Base-by-base conservation (phyloP, 2,113 vertebrate species). In the Melanostigma gelatinosum region DNA sequence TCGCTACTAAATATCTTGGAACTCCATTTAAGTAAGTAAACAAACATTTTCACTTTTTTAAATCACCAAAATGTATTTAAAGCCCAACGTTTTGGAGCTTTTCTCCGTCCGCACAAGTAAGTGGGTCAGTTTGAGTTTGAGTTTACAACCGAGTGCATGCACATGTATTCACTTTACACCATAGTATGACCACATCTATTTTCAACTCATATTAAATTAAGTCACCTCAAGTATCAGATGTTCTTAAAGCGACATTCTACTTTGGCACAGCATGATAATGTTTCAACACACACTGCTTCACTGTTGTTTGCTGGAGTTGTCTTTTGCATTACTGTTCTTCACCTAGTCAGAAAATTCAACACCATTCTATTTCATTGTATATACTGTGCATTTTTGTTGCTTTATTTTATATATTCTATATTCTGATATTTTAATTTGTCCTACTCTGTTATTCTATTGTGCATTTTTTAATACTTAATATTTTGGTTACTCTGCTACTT, bases 141-240 rank as follows among this genome's bases (percentile, higher is more conserved):
- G 16, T 54, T 38, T n/a, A 27, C 38, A 36, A 60, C 32, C 27
- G 48, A 60, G 8, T 60, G 8, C 13, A 63, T 44, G 1, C 8
- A 75, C 3, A 44, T 48, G 8, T 20, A 61, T 55, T 61, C 20
- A 63, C 70, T 24, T 80, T 52, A 50, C 29, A 63, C 24, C 20
- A 34, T 57, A 64, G 44, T 36, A 74, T 46, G 27, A 40, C 40
- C 63, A 67, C n/a, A 9, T 85, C 75, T 87, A 82, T 88, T 90
- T 88, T 75, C 6, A 76, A 72, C 77, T 72, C 74, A 60, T 27
- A 54, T 66, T 52, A 34, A 79, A 69, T 79, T 4, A 60, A 6
- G 50, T 80, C 48, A 75, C 4, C 32, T 55, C 70, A 71, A 16
- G 78, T 75, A 72, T 82, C 83, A 72, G 68, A 74, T 79, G 77